phyloP scores from a whole-genome alignment of 2,888 invertebrate species.

The Laspeyria flexula region DNA sequence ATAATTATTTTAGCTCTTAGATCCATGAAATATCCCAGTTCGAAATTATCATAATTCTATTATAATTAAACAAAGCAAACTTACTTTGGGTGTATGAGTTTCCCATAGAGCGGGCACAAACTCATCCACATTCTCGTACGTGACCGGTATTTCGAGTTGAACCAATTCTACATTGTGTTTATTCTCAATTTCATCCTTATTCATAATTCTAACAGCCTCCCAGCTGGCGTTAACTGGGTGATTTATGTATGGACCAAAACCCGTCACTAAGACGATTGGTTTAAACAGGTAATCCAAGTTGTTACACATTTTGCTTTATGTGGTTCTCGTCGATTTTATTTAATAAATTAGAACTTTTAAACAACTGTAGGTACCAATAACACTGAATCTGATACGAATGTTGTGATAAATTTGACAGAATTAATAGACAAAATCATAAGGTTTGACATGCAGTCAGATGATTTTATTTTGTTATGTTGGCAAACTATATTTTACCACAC shows the following conservation, averaged over 20 bases:
- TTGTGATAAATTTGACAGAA: too few species aligned
- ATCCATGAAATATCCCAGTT: too few species aligned
- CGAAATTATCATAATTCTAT: too few species aligned
- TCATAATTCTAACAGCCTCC: conserved; percentile 90
- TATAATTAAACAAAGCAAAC: conserved; percentile 33
- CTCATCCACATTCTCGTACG: conserved; percentile 89
- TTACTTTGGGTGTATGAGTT: conserved; percentile 89
- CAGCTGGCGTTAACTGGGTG: conserved; percentile 93
- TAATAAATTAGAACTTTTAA: too few species aligned
- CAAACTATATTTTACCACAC: too few species aligned
- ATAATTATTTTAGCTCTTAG: too few species aligned
- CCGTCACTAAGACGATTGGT: conserved; percentile 87
- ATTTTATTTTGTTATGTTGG: too few species aligned
- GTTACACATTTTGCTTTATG: conserved; percentile 58
- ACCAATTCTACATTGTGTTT: conserved; percentile 71
- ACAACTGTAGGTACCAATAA: too few species aligned
- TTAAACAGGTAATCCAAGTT: conserved; percentile 62
- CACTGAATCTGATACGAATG: too few species aligned
- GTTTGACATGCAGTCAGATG: too few species aligned
- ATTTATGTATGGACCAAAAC: conserved; percentile 92
- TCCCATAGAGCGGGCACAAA: conserved; percentile 89
- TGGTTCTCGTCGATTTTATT: too few species aligned
- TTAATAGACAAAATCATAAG: too few species aligned
- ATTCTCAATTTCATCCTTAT: conserved; percentile 81
- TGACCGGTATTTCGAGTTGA: conserved; percentile 89